Evolutionary conservation across 2,797 vertebrate genomes (phyloP).

Genomic region (Notoglanidium macrostoma): DNA sequence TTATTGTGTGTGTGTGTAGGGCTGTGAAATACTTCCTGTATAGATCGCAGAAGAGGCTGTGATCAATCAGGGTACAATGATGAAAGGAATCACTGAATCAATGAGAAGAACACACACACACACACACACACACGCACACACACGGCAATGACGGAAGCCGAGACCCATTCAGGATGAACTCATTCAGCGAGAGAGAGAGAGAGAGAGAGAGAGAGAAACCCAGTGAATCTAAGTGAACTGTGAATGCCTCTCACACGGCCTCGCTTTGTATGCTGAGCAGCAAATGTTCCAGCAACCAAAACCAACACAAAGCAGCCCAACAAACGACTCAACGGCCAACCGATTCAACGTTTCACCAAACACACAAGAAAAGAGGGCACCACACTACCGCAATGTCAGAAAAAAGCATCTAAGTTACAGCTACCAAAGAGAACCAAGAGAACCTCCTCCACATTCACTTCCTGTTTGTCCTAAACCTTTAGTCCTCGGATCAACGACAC

Average conservation of each 20-base stretch:
- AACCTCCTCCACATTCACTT: constrained; percentile 18
- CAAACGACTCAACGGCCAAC: constrained; percentile 19
- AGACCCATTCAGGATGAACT: constrained; percentile 40
- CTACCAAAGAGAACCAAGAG: constrained; percentile 12
- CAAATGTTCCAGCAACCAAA: constrained; percentile 31
- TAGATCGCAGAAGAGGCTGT: constrained; percentile 27
- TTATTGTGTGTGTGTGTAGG: constrained; percentile 8
- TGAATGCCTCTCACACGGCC: constrained; percentile 46
- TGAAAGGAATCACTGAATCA: constrained; percentile 50
- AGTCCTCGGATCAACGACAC: constrained; percentile 10
- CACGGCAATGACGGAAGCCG: constrained; percentile 34
- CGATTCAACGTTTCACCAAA: constrained; percentile 12
- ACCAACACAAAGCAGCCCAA: constrained; percentile 23
- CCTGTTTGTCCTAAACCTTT: constrained; percentile 18
- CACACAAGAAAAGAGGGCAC: neutral
- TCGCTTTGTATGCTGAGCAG: constrained; percentile 46
- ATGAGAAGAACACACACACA: constrained; percentile 25
- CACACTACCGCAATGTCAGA: neutral
- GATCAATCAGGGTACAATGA: constrained; percentile 36
- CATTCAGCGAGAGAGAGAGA: constrained; percentile 22
- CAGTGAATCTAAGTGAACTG: constrained; percentile 27
- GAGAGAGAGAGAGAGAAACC: constrained; percentile 16
- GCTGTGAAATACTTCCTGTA: constrained; percentile 39
- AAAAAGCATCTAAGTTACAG: constrained; percentile 2
- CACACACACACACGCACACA: constrained; percentile 36